Evolutionary conservation across 1,140 invertebrate species (phyloP).

Genomic region (Drosophila kepulauana): DNA sequence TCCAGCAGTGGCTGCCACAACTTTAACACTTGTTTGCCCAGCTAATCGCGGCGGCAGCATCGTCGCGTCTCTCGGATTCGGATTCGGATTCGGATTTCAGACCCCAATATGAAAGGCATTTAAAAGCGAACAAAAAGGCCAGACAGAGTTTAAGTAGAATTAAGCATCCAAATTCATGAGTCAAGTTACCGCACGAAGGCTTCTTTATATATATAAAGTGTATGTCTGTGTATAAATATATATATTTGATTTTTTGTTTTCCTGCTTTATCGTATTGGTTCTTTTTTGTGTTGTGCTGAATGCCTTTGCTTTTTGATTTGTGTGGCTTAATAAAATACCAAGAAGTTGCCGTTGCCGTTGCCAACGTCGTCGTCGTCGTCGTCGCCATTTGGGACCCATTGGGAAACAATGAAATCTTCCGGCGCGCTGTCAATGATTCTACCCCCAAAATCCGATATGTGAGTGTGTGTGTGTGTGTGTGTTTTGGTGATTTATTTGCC

Average conservation of each 20-base stretch:
- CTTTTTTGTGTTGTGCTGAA: slow-evolving; percentile 36
- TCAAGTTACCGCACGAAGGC: slow-evolving; percentile 66
- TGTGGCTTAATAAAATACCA: slow-evolving; percentile 83
- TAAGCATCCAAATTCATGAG: slow-evolving; percentile 81
- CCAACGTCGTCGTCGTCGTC: slow-evolving; percentile 60
- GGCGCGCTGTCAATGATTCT: slow-evolving; percentile 80
- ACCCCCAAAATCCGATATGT: slow-evolving; percentile 61
- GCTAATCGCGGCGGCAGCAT: slow-evolving; percentile 67
- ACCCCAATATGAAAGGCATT: slow-evolving; percentile 62
- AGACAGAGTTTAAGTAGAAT: slow-evolving; percentile 72
- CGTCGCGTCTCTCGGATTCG: slow-evolving; percentile 28
- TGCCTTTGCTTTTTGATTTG: slow-evolving; percentile 74
- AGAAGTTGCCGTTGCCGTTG: slow-evolving; percentile 60
- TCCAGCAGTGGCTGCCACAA: slow-evolving; percentile 53
- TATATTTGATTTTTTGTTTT: slow-evolving; percentile 23
- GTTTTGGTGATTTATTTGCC: slow-evolving; percentile 71
- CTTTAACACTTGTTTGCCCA: slow-evolving; percentile 79
- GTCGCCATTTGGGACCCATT: slow-evolving; percentile 60
- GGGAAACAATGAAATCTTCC: slow-evolving; percentile 83
- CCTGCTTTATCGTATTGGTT: slow-evolving; percentile 3
- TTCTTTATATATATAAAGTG: slow-evolving; percentile 45
- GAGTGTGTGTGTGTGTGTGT: slow-evolving; percentile 37
- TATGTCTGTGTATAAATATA: slow-evolving; percentile 17
- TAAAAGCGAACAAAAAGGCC: slow-evolving; percentile 49
- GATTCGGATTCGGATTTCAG: slow-evolving; percentile 21